A percentile compares a stretch with the other conserved stretches of the same genome.
Conservation (phyloP, 1,140 invertebrate species). For the Drosophila oshimai region DNA sequence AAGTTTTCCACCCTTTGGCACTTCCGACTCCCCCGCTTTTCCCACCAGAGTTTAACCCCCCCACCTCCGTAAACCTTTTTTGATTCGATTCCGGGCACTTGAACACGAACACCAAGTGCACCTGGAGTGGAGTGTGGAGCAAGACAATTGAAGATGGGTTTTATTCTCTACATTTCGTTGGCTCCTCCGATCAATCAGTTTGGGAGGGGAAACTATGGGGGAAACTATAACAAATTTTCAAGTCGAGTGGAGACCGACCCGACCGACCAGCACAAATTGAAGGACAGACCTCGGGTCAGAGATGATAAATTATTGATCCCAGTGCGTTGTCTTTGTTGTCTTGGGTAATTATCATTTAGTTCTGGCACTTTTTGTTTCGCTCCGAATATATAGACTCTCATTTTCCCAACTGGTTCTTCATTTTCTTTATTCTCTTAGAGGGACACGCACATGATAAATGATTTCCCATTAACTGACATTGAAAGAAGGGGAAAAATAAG, state of each 20-base stretch:
- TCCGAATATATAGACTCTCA: background rate
- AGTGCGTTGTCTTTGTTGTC: constrained; percentile 16
- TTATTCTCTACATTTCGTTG: background rate
- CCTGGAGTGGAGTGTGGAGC: constrained; percentile 14
- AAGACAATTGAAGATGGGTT: constrained; percentile 24
- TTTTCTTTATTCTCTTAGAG: constrained; percentile 4
- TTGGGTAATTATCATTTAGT: constrained; percentile 76
- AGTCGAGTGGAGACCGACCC: constrained; percentile 9
- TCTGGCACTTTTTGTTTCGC: constrained; percentile 68
- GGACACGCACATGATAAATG: constrained; percentile 78
- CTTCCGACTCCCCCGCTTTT: background rate
- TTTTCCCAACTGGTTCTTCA: constrained; percentile 1
- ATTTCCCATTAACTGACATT: constrained; percentile 78
- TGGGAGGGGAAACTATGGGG: background rate
- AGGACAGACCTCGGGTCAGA: constrained; percentile 23
- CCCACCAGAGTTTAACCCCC: background rate
- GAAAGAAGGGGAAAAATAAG: constrained; percentile 24
- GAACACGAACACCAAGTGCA: constrained; percentile 23
- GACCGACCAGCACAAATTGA: constrained; percentile 17
- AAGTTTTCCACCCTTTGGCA: constrained; percentile 43
- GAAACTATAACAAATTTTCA: constrained; percentile 45
- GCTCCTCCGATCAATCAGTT: constrained; percentile 16
- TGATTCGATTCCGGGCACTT: constrained; percentile 32
- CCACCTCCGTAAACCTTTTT: constrained; percentile 8
- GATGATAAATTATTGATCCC: constrained; percentile 39